Base-by-base conservation (phyloP, 2,113 vertebrate genomes). In the Melanotaenia duboulayi region DNA sequence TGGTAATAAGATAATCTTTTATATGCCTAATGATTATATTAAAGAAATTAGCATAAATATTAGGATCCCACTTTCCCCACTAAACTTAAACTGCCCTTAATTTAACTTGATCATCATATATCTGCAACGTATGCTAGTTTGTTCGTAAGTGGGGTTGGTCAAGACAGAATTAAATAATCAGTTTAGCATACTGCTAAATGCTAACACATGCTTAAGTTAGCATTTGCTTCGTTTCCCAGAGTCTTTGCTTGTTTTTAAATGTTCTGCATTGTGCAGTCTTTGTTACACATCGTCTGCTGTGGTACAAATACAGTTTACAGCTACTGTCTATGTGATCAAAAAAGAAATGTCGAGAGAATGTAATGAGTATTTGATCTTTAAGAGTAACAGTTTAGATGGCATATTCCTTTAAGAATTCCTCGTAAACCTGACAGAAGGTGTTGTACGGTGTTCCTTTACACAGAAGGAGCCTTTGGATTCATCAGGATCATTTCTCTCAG, bases 401-500 rank as follows among this genome's bases (percentile, higher is more conserved):
- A 19, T 49, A 14, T 24, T 20, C 65, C 4, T 39, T 22, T 44
- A 49, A 40, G 14, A 5, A 23, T 71, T 14, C 52, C 48, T 59
- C 5, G 9, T 48, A 39, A 19, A 62, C 60, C 63, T 49, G 46
- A 42, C 58, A 49, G 23, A 48, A 64, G 68, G 64, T 54, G 14
- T 39, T 22, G 40, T 46, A 49, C 22, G 50, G 49, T 23, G 11
- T 52, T 50, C 32, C 25, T 25, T 63, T 16, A 48, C 19, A 1
- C 24, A 46, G 14, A 28, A 5, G 19, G 14, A 76, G 39, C 42
- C 64, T 57, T 51, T 17, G 39, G 55, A 73, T 76, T 42, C 69
- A 65, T 85, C 49, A 39, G 19, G 22, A 64, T 54, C 42, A 16
- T 25, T 69, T 57, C 75, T 65, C 40, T 65, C 63, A 48, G 58